Evolutionary conservation across 2,113 vertebrate genomes (phyloP).

Genomic region (human (Homo sapiens)): DNA sequence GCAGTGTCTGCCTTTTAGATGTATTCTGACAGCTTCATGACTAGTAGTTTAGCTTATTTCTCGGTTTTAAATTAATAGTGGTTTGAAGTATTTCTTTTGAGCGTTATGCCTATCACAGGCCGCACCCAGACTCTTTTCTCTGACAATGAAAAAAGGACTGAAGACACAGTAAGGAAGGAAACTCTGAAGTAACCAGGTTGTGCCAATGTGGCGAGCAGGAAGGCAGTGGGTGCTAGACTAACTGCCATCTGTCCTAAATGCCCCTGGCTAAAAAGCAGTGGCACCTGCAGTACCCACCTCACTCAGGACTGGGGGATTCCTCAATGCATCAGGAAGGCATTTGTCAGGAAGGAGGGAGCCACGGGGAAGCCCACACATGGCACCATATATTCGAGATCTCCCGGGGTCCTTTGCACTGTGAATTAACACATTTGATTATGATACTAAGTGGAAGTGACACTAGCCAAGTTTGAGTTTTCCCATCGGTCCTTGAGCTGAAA

Average conservation of each 20-base stretch:
- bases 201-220: fast-evolving
- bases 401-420: fast-evolving
- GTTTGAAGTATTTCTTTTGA: not conserved
- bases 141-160: not conserved
- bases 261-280: not conserved
- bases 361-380: fast-evolving
- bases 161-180: not conserved
- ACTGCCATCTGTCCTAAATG: fast-evolving
- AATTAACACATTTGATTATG: not conserved
- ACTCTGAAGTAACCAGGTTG: not conserved
- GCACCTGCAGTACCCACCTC: fast-evolving
- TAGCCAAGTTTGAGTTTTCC: not conserved
- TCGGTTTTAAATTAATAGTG: not conserved
- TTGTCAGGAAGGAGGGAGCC: not conserved
- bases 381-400: fast-evolving
- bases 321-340: not conserved
- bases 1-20: not conserved
- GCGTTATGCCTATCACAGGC: not conserved
- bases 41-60: not conserved
- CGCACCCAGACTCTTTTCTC: not conserved
- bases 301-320: fast-evolving
- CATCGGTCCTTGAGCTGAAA: not conserved
- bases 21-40: too few species aligned
- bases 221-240: fast-evolving
- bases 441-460: not conserved